Percentiles rank a stretch among this genome's conserved stretches.
These are phyloP conservation scores for Tribolium madens DNA, from an alignment of 1,140 invertebrate genomes.

Conservation along the genomic window DNA sequence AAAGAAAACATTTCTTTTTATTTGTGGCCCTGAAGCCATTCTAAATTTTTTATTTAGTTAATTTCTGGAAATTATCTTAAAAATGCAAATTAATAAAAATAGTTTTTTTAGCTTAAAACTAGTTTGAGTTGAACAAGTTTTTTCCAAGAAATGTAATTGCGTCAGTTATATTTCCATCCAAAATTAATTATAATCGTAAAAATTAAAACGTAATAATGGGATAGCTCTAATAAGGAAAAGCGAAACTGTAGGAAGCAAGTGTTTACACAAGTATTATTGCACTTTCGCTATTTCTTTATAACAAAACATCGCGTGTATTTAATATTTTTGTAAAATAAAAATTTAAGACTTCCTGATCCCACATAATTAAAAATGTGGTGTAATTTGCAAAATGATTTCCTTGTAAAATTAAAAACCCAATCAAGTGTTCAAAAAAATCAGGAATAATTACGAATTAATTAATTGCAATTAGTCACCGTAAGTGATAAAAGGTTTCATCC, in stretches of 20 bases:
- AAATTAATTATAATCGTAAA: background rate
- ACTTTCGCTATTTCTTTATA: constrained; percentile 22
- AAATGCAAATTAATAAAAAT: no score
- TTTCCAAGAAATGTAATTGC: no score
- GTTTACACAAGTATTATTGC: constrained; percentile 15
- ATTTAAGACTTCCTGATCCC: background rate
- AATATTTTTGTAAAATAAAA: constrained; percentile 4
- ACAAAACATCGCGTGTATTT: constrained; percentile 19
- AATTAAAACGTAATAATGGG: background rate
- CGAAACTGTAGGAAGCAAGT: constrained; percentile 25
- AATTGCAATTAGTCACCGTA: background rate
- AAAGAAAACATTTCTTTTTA: no score
- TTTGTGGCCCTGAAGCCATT: no score
- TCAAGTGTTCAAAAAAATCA: background rate
- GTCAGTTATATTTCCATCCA: no score
- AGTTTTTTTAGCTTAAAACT: no score
- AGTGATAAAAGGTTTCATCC: background rate
- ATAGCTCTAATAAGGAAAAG: constrained; percentile 8
- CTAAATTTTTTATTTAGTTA: no score
- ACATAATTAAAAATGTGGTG: background rate
- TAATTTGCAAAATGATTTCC: background rate
- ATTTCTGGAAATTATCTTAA: no score
- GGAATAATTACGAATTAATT: background rate
- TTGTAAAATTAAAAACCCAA: background rate
- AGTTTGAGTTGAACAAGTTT: no score